Base-by-base conservation (phyloP, 2,888 invertebrate genomes). In the Agrotis clavis region DNA sequence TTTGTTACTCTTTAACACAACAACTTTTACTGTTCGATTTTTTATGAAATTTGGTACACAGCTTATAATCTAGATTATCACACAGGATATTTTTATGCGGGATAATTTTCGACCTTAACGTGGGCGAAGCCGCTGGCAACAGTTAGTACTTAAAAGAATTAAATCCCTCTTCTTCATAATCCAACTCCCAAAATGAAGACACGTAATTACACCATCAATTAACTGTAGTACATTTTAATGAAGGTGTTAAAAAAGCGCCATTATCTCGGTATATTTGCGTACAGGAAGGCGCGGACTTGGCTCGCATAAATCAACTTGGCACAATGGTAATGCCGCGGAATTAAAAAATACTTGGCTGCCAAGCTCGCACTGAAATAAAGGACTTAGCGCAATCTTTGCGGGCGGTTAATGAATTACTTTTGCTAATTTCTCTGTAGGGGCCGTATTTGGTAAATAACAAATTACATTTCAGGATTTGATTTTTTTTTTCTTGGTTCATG, bases 351-450 rank as follows among this genome's bases (percentile, higher is more conserved):
- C 94, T 94, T 91, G 88, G 80, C 78, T 86, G 86, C 79, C 82
- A 86, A 90, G 92, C 92, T 90, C 90, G 88, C 91, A 90, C 90
- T 91, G 93, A 94, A 94, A 94, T 94, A 93, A 94, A 92, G 91
- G 95, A 93, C 95, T 95, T 93, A 91, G 89, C 93, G 88, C 92
- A 92, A 94, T 94, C 95, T 95, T 94, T 89, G 94, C 88, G 90
- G 86, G 90, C 90, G 92, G 94, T 95, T 95, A 95, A 96, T 95
- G 94, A 96, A 96, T 96, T 95, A 95, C 94, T 92, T 94, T 93
- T 92, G 93, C 93, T 94, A 95, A 95, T 95, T 95, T 95, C 92
- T 90, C 90, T 87, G 79, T 73, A 60, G 79, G 92, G 90, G 82
- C 77, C 86, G 93, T 30, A 93, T 83, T 92, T 67, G 65, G 86